Evolutionary conservation across 2,797 vertebrate genomes (phyloP), one percentile per base, ranked within the genome.

Genomic region (Hypotaenidia philippensis): DNA sequence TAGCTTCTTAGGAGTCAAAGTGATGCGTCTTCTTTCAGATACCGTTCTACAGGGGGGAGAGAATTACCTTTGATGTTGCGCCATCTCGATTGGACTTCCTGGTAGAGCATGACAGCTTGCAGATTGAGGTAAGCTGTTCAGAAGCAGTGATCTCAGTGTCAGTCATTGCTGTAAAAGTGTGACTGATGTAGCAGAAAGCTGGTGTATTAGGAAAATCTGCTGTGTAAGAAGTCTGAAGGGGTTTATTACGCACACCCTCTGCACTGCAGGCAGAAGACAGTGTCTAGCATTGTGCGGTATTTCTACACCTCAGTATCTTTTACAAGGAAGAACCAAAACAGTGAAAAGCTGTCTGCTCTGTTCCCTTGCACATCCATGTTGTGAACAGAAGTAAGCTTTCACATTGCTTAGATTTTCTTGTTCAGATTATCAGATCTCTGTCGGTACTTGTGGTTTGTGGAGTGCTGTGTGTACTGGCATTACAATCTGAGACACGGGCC

Each of bases 11-110:
- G 40, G 31, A 85, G 32, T 80, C 38, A 93, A 81, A 71, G n/a
- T 5, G 1, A 22, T n/a, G 19, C 85, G 17, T 76, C 53, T 83
- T 83, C 63, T 97, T 97, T 72, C 75, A 99, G 99, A 97, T 99
- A 82, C 99, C 99, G 0, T 99, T 99, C 97, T 99, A 99, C 96
- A 97, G 99, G 66, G 99, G 99, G 32, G 99, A 99, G 83, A 98
- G 99, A 95, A 99, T 99, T 96, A 99, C 99, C 3, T 99, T 99
- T 94, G 99, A 99, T 7, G 99, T 99, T 7, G 99, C 99, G 25
- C 99, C 99, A 3, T 99, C 99, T 6, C 98, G 98, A 57, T 82
- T 99, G 95, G 99, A 99, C 86, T 99, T 99, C 77, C 97, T 95
- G 13, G 99, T 99, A 83, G 98, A 99, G 72, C 99, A 99, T 26